These are phyloP conservation scores for Zaprionus africanus DNA, from an alignment of 1,140 invertebrate species.

Conservation along the genomic window DNA sequence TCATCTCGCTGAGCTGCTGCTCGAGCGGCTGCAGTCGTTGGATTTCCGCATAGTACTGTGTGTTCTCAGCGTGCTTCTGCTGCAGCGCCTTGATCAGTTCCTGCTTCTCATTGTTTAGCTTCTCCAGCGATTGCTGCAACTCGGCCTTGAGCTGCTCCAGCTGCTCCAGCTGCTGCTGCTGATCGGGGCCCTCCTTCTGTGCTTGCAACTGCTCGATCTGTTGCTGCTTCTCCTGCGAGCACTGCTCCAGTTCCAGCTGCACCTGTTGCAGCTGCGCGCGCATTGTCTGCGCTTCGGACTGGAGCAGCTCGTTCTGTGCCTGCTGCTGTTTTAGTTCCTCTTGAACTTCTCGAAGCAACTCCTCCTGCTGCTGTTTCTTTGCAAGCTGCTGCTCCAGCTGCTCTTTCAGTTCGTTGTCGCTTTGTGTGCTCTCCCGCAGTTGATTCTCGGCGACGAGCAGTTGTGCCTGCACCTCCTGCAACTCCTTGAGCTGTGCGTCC, in stretches of 20 bases:
- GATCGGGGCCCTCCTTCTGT: conserved; percentile 51
- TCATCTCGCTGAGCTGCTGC: conserved; percentile 50
- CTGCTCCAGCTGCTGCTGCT: background rate
- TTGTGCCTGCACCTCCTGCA: conserved; percentile 21
- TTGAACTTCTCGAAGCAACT: conserved; percentile 8
- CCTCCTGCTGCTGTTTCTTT: background rate
- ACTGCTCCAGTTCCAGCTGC: background rate
- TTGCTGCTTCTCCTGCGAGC: conserved; percentile 1
- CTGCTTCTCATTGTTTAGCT: conserved; percentile 87
- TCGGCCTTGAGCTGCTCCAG: conserved; percentile 13
- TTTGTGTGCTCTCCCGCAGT: background rate
- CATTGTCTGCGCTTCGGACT: background rate
- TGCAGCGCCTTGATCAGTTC: conserved; percentile 90
- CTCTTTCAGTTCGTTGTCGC: background rate
- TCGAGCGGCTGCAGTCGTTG: conserved; percentile 87
- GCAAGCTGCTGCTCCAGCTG: background rate
- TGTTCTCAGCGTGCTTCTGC: conserved; percentile 92
- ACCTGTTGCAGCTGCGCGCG: background rate
- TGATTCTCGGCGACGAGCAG: background rate
- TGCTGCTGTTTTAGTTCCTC: background rate
- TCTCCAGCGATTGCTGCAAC: conserved; percentile 67
- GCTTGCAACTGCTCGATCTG: conserved; percentile 50
- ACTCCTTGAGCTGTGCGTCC: conserved; percentile 29
- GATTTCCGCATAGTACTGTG: conserved; percentile 93
- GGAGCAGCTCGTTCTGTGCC: background rate